Base-by-base conservation (phyloP, 2,797 vertebrate genomes). In the Gymnoscopelus microlampas region DNA sequence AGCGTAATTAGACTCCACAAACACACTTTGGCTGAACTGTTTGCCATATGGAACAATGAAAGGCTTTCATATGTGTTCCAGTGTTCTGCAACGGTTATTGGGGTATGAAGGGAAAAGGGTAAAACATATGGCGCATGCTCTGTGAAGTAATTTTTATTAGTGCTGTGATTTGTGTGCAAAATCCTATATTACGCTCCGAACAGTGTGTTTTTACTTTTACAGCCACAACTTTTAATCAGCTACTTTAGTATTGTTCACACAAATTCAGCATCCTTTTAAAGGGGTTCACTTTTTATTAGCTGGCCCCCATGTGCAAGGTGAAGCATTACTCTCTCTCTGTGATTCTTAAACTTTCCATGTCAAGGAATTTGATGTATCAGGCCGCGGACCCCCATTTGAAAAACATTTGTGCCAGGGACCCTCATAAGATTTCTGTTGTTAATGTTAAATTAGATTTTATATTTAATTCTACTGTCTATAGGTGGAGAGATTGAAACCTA, bases 41-140 rank as follows among this genome's bases (percentile, higher is more conserved):
- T 87, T 72, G 49, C 88, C 89, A 90, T 63, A 75, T 88, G 87
- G 73, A 73, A 67, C 77, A 63, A 61, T 77, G 77, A 80, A 86
- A 70, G 55, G 14, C 32, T 77, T 85, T 70, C 57, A 70, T 66
- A 73, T 78, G 69, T 44, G 39, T 44, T 44, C 39, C 74, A 81
- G 71, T 1, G 54, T 76, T 85, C 67, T 81, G 73, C 70, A 63
- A 60, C 0, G 26, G 69, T 53, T 68, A 65, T 49, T 12, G 29
- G 61, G 62, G 32, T 32, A 11, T 24, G 58, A 54, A 58, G 62
- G 35, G 4, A 67, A 64, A 44, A 63, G 47, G 59, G 26, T 61
- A 55, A 70, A 68, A 73, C 2, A 57, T 54, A 63, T 3, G 50
- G 39, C 70, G 54, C 74, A 54, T 60, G 77, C 62, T 44, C 19